Evolutionary conservation across 2,797 vertebrate species (phyloP).

Genomic region (Fundulus diaphanus): DNA sequence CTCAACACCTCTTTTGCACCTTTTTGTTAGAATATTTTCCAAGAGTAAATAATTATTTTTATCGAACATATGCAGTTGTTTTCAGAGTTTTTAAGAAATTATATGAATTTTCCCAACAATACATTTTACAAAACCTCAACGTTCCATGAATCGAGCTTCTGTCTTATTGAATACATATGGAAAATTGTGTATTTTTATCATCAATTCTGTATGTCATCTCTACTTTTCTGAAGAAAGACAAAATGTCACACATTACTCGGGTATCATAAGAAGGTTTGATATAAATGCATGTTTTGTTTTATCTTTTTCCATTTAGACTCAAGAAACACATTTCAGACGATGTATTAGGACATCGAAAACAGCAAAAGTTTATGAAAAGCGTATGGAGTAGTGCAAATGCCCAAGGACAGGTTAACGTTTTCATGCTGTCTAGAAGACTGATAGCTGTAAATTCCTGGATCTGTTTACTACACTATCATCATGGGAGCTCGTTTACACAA

Average conservation of each 20-base stretch:
- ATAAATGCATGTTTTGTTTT: slow-evolving; percentile 33
- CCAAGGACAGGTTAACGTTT: slow-evolving; percentile 74
- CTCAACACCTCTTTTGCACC: background rate
- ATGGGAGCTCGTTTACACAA: slow-evolving; percentile 78
- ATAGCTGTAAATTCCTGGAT: slow-evolving; percentile 59
- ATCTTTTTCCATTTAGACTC: slow-evolving; percentile 29
- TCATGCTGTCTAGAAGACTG: slow-evolving; percentile 58
- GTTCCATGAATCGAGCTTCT: background rate
- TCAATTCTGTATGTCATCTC: background rate
- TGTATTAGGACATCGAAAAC: slow-evolving; percentile 51
- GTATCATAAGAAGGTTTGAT: slow-evolving; percentile 15
- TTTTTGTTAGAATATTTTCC: background rate
- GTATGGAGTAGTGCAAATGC: slow-evolving; percentile 40
- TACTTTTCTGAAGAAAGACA: background rate
- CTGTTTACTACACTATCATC: slow-evolving; percentile 64
- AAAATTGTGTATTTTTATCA: background rate
- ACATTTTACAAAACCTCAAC: background rate
- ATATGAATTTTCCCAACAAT: background rate
- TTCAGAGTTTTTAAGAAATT: background rate
- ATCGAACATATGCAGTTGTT: background rate
- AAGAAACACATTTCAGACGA: slow-evolving; percentile 33
- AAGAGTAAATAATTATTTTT: too few species aligned
- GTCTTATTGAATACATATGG: background rate
- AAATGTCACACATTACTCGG: background rate
- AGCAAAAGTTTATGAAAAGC: slow-evolving; percentile 20